Evolutionary conservation across 92 coral and sea anemone genomes (phyloP).

Genomic region (Umimayanthus chanpuru): DNA sequence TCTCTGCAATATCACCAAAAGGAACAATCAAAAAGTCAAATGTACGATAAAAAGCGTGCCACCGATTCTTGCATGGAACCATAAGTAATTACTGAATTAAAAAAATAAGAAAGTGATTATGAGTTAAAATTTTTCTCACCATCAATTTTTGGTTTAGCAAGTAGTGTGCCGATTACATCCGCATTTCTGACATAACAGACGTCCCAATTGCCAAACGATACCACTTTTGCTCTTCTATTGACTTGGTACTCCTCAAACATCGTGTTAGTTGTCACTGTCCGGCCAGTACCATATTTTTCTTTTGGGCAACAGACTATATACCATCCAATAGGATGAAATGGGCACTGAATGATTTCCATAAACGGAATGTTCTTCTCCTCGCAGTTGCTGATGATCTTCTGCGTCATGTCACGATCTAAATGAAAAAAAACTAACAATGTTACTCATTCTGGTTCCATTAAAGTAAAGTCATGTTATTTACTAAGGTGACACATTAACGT

Average conservation of each 20-base stretch:
- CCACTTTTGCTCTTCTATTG: not conserved
- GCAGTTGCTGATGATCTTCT: not conserved
- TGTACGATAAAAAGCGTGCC: no score
- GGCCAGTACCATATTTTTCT: not conserved
- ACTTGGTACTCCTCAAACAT: not conserved
- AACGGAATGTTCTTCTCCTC: not conserved
- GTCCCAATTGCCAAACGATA: not conserved
- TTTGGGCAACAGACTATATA: not conserved
- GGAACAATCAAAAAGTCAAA: not conserved
- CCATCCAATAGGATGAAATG: conserved; percentile 18
- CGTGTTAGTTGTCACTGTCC: not conserved
- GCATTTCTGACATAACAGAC: conserved; percentile 12
- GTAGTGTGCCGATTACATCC: not conserved
- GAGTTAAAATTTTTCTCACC: not conserved
- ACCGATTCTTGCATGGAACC: no score
- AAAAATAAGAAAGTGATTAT: no score
- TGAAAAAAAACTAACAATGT: not conserved
- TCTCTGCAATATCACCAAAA: not conserved
- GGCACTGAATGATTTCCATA: not conserved
- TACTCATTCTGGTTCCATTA: no score
- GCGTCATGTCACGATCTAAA: not conserved
- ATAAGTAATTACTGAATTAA: no score
- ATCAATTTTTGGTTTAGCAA: not conserved
- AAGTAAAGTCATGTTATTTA: not conserved
- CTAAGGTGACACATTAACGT: not conserved